Percentiles rank a stretch among this genome's conserved stretches.
Conservation (phyloP, 2,797 vertebrate species). For the Liasis olivaceus region DNA sequence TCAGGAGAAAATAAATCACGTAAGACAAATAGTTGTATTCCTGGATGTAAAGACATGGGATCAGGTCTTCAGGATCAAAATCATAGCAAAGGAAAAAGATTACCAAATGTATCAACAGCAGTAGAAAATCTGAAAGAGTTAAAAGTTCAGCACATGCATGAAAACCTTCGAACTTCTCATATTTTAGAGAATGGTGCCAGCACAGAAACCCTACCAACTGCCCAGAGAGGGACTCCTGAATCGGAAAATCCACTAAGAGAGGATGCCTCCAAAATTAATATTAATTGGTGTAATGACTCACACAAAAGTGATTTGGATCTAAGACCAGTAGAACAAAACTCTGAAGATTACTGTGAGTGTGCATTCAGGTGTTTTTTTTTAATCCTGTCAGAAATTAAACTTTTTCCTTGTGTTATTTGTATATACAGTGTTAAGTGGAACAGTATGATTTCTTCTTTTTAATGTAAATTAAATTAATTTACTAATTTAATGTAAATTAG, state of each 20-base stretch:
- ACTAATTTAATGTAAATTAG: background rate
- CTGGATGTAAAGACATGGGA: conserved; percentile 72
- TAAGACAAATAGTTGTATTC: conserved; percentile 70
- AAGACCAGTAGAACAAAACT: conserved; percentile 64
- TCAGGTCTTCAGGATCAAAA: conserved; percentile 72
- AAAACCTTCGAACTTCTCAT: conserved; percentile 59
- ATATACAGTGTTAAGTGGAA: conserved; percentile 25
- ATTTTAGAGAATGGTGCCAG: conserved; percentile 64
- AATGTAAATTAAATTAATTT: background rate
- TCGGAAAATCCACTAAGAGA: conserved; percentile 60
- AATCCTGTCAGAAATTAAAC: conserved; percentile 41
- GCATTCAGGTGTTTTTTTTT: conserved; percentile 40
- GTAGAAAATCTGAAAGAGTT: conserved; percentile 67
- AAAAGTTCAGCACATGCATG: conserved; percentile 62
- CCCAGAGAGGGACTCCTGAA: conserved; percentile 59
- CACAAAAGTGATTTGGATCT: conserved; percentile 70
- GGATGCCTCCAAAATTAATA: conserved; percentile 54
- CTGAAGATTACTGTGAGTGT: conserved; percentile 77
- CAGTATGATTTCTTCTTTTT: conserved; percentile 5
- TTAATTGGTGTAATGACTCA: conserved; percentile 67
- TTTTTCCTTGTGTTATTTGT: background rate
- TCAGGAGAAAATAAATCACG: conserved; percentile 74
- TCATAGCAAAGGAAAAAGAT: conserved; percentile 75
- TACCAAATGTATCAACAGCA: conserved; percentile 58
- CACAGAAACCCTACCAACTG: conserved; percentile 43